Percentiles rank a stretch among this genome's conserved stretches.
phyloP scores from a whole-genome alignment of 2,888 invertebrate species.

The Cephalotes varians region DNA sequence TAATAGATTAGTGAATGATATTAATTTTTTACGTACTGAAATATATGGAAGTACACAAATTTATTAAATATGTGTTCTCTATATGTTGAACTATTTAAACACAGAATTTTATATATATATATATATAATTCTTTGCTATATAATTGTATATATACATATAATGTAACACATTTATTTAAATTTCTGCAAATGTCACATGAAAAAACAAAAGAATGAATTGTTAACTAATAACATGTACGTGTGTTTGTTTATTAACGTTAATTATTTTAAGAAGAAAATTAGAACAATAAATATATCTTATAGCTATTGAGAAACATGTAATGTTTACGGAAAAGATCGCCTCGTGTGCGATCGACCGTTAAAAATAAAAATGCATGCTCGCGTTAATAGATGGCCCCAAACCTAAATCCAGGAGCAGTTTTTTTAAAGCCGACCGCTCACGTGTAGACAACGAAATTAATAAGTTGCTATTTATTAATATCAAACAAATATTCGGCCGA shows the following conservation, averaged over 20 bases:
- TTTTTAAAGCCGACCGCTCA: slow-evolving; percentile 18
- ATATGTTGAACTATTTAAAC: neutral
- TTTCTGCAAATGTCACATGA: neutral
- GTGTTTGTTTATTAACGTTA: neutral
- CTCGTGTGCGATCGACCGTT: slow-evolving; percentile 10
- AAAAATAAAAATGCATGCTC: slow-evolving; percentile 18
- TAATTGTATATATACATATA: neutral
- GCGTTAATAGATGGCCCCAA: slow-evolving; percentile 37
- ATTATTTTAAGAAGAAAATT: slow-evolving; percentile 15
- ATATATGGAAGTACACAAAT: neutral
- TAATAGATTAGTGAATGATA: neutral
- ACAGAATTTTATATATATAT: neutral
- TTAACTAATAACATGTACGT: neutral
- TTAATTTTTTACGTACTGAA: neutral
- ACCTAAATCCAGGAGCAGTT: slow-evolving; percentile 35
- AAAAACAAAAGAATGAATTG: neutral
- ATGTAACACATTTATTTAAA: neutral
- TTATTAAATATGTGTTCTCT: neutral
- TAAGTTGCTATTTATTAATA: slow-evolving; percentile 50
- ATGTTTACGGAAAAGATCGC: slow-evolving; percentile 20
- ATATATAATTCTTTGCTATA: no score
- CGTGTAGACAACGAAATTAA: slow-evolving; percentile 24
- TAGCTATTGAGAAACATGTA: neutral
- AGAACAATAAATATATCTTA: neutral
- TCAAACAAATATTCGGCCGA: slow-evolving; percentile 31